Evolutionary conservation across 1,140 invertebrate genomes (phyloP).

Genomic region (Arctopsyche grandis): DNA sequence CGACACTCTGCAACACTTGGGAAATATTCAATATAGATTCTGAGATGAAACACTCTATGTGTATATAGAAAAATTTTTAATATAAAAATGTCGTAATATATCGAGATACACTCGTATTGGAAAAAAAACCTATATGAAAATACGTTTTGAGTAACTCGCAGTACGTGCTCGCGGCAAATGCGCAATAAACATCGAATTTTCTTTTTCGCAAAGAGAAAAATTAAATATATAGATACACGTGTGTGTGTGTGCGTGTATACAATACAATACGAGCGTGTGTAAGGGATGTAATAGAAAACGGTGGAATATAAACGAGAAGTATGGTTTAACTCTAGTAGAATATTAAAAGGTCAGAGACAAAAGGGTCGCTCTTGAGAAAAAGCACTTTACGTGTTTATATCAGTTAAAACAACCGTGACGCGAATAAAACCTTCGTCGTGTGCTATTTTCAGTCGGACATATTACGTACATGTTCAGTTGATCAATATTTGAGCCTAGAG

Average conservation of each 20-base stretch:
- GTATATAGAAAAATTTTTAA: no score
- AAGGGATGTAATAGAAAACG: conserved; percentile 13
- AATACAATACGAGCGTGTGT: not conserved
- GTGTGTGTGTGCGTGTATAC: not conserved
- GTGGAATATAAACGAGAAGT: conserved; percentile 11
- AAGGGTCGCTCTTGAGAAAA: conserved; percentile 15
- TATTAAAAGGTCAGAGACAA: conserved; percentile 23
- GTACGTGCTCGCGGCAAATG: conserved; percentile 12
- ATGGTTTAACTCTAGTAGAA: conserved; percentile 19
- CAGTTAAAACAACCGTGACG: conserved; percentile 30
- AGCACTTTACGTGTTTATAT: conserved; percentile 29
- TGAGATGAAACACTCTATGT: no score
- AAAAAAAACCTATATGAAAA: not conserved
- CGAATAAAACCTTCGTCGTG: conserved; percentile 19
- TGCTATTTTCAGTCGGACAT: not conserved
- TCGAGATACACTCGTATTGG: no score
- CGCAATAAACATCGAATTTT: conserved; percentile 26
- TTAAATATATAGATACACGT: not conserved
- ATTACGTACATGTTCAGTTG: no score
- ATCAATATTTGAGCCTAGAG: no score
- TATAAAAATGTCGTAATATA: no score
- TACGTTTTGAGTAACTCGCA: conserved; percentile 25
- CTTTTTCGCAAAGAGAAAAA: not conserved
- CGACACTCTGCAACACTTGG: no score
- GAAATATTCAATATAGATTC: no score